phyloP scores from a whole-genome alignment of 64 coral and sea anemone species.

The Stylophora pistillata region DNA sequence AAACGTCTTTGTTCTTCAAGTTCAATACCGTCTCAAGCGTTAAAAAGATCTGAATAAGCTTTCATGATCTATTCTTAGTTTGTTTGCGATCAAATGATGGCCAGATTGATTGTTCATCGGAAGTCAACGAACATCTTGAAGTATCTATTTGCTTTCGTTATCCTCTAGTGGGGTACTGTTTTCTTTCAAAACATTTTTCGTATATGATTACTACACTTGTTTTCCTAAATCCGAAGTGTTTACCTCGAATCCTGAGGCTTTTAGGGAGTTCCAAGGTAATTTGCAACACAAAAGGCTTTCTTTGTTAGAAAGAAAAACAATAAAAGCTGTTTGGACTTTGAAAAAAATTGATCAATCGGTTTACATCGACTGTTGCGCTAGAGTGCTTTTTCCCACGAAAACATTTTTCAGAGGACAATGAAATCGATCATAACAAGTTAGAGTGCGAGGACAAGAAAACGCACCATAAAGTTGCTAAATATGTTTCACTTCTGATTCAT shows the following conservation, averaged over 20 bases:
- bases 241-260: not conserved
- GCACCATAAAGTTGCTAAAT: too few species aligned
- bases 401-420: not conserved
- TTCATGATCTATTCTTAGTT: not conserved
- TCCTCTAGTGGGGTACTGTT: not conserved
- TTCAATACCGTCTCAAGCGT: not conserved
- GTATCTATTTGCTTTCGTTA: constrained; percentile 13
- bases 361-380: not conserved
- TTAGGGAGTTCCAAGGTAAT: not conserved
- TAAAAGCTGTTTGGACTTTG: constrained; percentile 21
- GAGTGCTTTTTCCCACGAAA: constrained; percentile 41
- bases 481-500: not conserved
- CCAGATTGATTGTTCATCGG: not conserved
- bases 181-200: constrained; percentile 22
- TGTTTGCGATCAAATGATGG: not conserved
- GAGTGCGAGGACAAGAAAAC: not conserved
- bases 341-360: constrained; percentile 13
- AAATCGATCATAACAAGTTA: not conserved
- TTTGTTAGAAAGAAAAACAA: not conserved
- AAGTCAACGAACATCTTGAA: not conserved
- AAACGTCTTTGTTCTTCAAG: not conserved
- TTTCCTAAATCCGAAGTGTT: not conserved
- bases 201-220: not conserved
- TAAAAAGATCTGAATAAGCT: not conserved
- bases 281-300: constrained; percentile 25